Conservation (phyloP, 2,113 vertebrate species). For the Mesitornis unicolor region DNA sequence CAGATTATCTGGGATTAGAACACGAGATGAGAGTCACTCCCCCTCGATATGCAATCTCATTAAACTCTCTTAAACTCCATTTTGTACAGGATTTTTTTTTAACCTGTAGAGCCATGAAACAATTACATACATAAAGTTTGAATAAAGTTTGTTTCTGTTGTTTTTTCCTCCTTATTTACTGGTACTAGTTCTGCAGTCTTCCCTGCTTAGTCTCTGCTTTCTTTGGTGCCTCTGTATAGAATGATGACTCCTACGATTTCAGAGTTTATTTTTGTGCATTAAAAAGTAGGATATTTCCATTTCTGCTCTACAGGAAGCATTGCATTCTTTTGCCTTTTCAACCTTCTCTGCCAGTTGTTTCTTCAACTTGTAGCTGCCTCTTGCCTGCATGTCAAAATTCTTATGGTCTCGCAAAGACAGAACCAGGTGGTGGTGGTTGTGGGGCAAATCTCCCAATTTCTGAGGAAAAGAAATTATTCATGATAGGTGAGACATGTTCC, state of each 20-base stretch:
- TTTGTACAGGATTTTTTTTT: neutral
- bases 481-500: neutral
- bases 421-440: neutral
- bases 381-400: constrained; percentile 2
- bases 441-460: neutral
- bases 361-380: neutral
- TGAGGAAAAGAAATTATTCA: constrained; percentile 18
- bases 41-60: neutral
- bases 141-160: neutral
- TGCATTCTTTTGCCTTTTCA: neutral
- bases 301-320: neutral
- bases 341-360: constrained; percentile 1
- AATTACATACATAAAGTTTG: neutral
- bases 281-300: neutral
- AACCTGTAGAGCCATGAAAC: neutral
- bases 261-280: neutral
- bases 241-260: neutral
- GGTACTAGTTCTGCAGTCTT: neutral
- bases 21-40: neutral
- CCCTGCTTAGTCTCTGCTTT: neutral
- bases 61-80: neutral
- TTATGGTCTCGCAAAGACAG: neutral
- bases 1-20: neutral
- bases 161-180: neutral
- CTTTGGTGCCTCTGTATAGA: neutral